Base-by-base conservation (phyloP, 2,113 vertebrate species). In the Sciurus niger region DNA sequence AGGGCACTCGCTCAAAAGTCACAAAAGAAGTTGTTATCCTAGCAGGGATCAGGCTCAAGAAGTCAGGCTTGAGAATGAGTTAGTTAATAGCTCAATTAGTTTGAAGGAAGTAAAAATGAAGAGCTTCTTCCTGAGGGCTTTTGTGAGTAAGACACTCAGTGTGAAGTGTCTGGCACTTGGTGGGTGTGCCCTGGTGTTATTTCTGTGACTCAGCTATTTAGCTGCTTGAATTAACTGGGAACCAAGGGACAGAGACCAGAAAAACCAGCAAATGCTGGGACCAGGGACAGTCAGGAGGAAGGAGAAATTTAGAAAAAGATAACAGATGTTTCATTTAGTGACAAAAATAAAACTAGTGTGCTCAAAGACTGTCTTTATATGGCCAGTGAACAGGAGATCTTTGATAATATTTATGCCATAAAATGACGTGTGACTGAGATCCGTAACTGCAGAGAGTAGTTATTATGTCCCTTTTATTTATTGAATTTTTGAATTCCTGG, bases 101-200 rank as follows among this genome's bases (percentile, higher is more conserved):
- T 58, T 58, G 46, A 24, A 68, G 13, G 6, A 78, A 79, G 5
- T 32, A 34, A 96, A 80, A 67, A 67, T 25, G 80, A 95, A 90
- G 53, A 83, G 24, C 40, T 80, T 86, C 46, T 24, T 68, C 55
- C 65, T 1, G 28, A 80, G 2, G 13, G 13, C 18, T 63, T 84
- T 10, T 25, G 16, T 32, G 34, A 83, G 34, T 60, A 20, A 63
- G 53, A 28, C 5, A 6, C 32, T 70, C 37, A 32, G 48, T 6
- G 6, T 16, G 28, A 32, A 5, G 0, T 4, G 6, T 1, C n/a
- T 40, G 55, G 3, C 53, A 48, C 14, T 0, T 13, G 8, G 18
- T 4, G 1, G 7, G 8, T 17, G 4, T 25, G 25, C 55, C 37
- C 18, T 10, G 58, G 82, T 24, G 12, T 77, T 37, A 60, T 37